These are phyloP conservation scores for Tretioscincus oriximinensis DNA, from an alignment of 2,113 vertebrate genomes.

Conservation along the genomic window DNA sequence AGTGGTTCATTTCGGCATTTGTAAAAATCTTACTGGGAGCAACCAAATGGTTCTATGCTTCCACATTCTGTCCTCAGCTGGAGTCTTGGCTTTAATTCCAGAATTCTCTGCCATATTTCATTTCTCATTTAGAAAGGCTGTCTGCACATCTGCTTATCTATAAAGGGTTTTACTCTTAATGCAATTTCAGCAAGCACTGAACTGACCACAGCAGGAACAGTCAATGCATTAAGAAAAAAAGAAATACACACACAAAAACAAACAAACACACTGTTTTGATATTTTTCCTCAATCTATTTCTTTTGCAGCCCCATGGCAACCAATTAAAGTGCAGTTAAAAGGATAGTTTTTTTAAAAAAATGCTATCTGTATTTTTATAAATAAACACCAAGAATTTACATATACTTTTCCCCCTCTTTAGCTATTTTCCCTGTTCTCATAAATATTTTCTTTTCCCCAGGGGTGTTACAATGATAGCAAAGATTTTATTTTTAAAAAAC, in stretches of 20 bases:
- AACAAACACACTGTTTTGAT: conserved; percentile 38
- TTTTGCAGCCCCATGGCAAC: conserved; percentile 20
- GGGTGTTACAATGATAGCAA: conserved; percentile 38
- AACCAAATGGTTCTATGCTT: neutral
- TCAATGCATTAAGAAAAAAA: conserved; percentile 32
- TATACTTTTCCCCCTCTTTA: conserved; percentile 33
- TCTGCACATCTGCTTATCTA: neutral
- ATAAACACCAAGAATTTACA: conserved; percentile 44
- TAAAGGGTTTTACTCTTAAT: neutral
- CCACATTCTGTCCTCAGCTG: neutral
- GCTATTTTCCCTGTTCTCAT: conserved; percentile 35
- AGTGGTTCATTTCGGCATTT: neutral
- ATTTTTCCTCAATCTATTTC: conserved; percentile 61
- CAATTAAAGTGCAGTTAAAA: conserved; percentile 48
- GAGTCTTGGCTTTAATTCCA: neutral
- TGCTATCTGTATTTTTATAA: conserved; percentile 39
- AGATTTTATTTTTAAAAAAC: conserved; percentile 36
- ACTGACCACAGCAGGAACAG: neutral
- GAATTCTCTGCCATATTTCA: neutral
- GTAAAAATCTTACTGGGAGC: neutral
- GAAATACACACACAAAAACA: neutral
- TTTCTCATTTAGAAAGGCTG: conserved; percentile 6
- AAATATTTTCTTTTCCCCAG: conserved; percentile 44
- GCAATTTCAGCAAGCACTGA: conserved; percentile 12
- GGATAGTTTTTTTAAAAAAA: conserved; percentile 27